Evolutionary conservation across 1,140 invertebrate genomes (phyloP), one percentile per base, ranked within the genome.

Genomic region (Hyposmocoma kahamanoa): DNA sequence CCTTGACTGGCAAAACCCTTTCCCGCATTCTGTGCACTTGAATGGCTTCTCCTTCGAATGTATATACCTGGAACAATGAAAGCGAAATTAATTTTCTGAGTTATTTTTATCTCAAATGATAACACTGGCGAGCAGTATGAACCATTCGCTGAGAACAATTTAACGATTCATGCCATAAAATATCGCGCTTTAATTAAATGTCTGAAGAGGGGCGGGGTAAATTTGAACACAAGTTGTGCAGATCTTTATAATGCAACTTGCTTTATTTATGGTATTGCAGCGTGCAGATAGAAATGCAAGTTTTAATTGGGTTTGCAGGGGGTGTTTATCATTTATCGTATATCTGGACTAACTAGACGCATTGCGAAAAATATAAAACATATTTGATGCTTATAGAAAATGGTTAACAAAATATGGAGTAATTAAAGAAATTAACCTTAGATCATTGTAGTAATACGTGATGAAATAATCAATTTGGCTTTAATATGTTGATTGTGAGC

Each of bases 31-130:
- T 13, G 91, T 92, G 80, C 97, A 98, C 86, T 97, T 98, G 89
- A 97, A 98, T 0, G 97, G 97, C 73, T 98, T 98, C 82, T 98
- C 96, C 84, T 98, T 98, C 21, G 95, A 96, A 85, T 98, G 97
- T 56, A 98, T 98, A 77, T 97, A 98, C 88, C 96, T 98, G 89
- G 20, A 91, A 90, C 56, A 77, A 78, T 74, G 47, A 75, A 73
- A 74, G 52, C 53, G n/a, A 60, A 62, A 65, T 56, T 73, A 19
- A 67, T 52, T 62, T 34, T 24, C 28, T 24, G 18, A 11, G 10
- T 44, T 55, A 39, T 53, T 55, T 56, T 50, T 53, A 36, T 15
- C 21, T 3, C n/a, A n/a, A n/a, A n/a, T n/a, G n/a, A 36, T 41
- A 20, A 20, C 24, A 15, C 18, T 21, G 26, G n/a, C 13, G n/a